phyloP scores from a whole-genome alignment of 2,113 vertebrate genomes.

The Perca schrenkii region DNA sequence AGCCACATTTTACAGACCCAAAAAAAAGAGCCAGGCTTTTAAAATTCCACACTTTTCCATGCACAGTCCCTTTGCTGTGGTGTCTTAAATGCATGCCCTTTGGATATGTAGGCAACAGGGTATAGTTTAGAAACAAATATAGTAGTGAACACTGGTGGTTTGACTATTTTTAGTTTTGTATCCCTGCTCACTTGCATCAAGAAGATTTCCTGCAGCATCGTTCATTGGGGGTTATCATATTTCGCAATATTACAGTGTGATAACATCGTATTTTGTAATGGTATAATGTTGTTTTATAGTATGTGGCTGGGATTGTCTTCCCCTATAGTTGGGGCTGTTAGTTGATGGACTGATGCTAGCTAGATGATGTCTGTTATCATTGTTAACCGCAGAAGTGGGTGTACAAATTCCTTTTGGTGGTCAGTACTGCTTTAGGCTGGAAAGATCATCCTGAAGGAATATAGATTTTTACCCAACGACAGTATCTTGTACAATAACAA shows the following conservation, averaged over 20 bases:
- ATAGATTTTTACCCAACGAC: neutral
- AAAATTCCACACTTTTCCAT: conserved; percentile 59
- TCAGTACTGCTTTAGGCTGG: neutral
- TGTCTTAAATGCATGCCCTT: conserved; percentile 49
- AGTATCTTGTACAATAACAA: neutral
- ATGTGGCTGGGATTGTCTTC: neutral
- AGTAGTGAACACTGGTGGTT: conserved; percentile 32
- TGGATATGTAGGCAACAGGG: conserved; percentile 41
- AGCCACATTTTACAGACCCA: conserved; percentile 71
- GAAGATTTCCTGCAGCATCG: neutral
- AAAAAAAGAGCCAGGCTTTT: conserved; percentile 48
- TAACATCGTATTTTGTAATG: neutral
- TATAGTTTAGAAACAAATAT: conserved; percentile 67
- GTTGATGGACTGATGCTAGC: neutral
- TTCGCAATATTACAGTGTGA: neutral
- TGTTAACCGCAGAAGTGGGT: conserved; percentile 19
- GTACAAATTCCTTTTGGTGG: neutral
- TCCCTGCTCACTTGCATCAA: conserved; percentile 21
- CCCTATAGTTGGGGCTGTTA: neutral
- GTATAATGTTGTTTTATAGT: neutral
- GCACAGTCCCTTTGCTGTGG: conserved; percentile 63
- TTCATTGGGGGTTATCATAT: neutral
- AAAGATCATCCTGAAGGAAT: neutral
- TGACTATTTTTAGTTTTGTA: conserved; percentile 12
- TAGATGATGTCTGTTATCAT: neutral